A percentile compares a stretch with the other conserved stretches of the same genome.
Conservation (phyloP, 92 coral and sea anemone genomes). For the Epizoanthus ramosus region DNA sequence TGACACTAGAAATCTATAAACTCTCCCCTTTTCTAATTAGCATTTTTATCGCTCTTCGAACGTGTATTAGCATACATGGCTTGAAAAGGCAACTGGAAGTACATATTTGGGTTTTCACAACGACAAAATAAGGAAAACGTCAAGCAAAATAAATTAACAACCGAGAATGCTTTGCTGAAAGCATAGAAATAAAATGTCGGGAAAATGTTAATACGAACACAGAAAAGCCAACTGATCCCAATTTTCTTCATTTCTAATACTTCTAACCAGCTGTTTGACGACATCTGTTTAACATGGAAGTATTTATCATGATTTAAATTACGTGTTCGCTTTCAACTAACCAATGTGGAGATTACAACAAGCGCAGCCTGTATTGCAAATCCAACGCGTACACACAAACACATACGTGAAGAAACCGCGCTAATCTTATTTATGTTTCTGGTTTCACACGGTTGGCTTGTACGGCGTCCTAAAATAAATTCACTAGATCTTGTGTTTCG, state of each 20-base stretch:
- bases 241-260: constrained; percentile 20
- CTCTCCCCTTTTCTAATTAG: not conserved
- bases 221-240: not conserved
- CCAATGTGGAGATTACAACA: constrained; percentile 37
- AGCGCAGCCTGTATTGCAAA: not conserved
- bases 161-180: not conserved
- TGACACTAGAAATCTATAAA: not conserved
- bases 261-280: constrained; percentile 38
- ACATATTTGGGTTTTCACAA: not conserved
- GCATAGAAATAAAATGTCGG: not conserved
- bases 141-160: not conserved
- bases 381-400: constrained; percentile 15
- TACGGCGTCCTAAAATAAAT: constrained; percentile 6
- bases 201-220: not conserved
- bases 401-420: constrained; percentile 11
- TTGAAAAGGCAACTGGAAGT: constrained; percentile 15
- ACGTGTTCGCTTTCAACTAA: constrained; percentile 22
- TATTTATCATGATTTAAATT: constrained; percentile 60
- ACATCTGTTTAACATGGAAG: constrained; percentile 89
- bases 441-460: constrained; percentile 2
- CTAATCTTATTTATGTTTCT: constrained; percentile 13
- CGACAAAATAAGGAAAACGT: not conserved
- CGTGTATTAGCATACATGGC: constrained; percentile 21
- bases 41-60: constrained; percentile 17
- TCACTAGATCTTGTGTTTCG: not conserved